Base-by-base conservation (phyloP, 92 coral and sea anemone species). In the Paragorgia papillata region DNA sequence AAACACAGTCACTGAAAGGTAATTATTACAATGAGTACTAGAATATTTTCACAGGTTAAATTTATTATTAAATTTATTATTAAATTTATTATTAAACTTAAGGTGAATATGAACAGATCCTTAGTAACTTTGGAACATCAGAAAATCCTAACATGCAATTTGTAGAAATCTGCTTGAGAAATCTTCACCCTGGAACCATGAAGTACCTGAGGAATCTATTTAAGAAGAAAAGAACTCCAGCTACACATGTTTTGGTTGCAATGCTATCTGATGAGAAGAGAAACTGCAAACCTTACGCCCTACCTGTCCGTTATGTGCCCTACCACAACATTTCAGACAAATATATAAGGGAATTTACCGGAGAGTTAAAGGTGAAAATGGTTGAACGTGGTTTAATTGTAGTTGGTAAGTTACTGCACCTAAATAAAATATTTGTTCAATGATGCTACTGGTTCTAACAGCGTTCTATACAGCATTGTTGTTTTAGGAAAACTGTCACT, bases 241-340 rank as follows among this genome's bases (percentile, higher is more conserved):
- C 89, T 12, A 50, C 75, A 0, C 89, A 81, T 76, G 89, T 86
- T 0, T 1, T 86, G 28, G 86, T 86, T 0, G 32, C 77, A 10
- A 81, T 86, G 86, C 60, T 86, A 2, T 82, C 89, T 7, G 89
- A 85, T 60, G 89, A 86, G 49, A 65, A 65, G 26, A 18, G 86
- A 39, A 0, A 9, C 2, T 26, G 14, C 10, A 86, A 86, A n/a
- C 89, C 84, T 26, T 86, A 86, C 76, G 83, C 86, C 15, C 75
- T 86, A 12, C 86, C 86, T 40, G 83, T 86, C 0, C 76, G 67
- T 7, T 82, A 55, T 26, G 25, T 68, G 9, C 57, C 89, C 2
- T 80, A 46, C 54, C 31, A 9, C 9, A 85, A 43, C 21, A 48
- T 85, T 1, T 33, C 27, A 46, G 89, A 85, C 48, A 81, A 85